Evolutionary conservation across 2,888 invertebrate genomes (phyloP), one percentile per base, ranked within the genome.

Genomic region (Hirtodrosophila trivittata): DNA sequence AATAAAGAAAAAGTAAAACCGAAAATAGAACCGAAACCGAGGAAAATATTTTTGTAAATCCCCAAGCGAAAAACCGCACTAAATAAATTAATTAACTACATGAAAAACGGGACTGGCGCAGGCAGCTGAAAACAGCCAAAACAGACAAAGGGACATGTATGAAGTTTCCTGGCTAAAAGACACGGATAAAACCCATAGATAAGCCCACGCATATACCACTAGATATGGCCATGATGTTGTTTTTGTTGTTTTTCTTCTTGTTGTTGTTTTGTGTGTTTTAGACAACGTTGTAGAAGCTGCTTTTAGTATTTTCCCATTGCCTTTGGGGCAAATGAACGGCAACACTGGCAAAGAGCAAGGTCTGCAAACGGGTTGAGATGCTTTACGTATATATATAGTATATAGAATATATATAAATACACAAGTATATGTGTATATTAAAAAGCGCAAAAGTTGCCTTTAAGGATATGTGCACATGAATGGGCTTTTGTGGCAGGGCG

Each of bases 31-130:
- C 28, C 41, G 41, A 66, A 62, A 69, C 66, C 38, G 49, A 52
- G 58, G 47, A 33, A 64, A 73, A 73, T 75, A 71, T 76, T 81
- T 56, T 76, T 81, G 71, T 63, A 75, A 81, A 75, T 77, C 78
- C 83, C 84, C 67, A 63, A 83, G 78, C 75, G 78, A 71, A 85
- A 78, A 86, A 82, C 83, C 84, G 70, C 84, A 86, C 76, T 84
- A 86, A 87, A 87, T 87, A 87, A 87, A 87, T 87, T 86, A 87
- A 87, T 87, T 87, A 87, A 87, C 86, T 86, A 82, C 87, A 85
- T 73, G 81, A 76, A 77, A 78, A 75, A 73, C 66, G 63, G 56
- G 57, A 66, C 41, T 50, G 45, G 63, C 49, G 54, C 66, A 68
- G 65, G 66, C 71, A 58, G 50, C 30, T 51, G 26, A 56, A 64